These are phyloP conservation scores for Bombus pyrosoma DNA, from an alignment of 1,140 invertebrate genomes.

Conservation along the genomic window DNA sequence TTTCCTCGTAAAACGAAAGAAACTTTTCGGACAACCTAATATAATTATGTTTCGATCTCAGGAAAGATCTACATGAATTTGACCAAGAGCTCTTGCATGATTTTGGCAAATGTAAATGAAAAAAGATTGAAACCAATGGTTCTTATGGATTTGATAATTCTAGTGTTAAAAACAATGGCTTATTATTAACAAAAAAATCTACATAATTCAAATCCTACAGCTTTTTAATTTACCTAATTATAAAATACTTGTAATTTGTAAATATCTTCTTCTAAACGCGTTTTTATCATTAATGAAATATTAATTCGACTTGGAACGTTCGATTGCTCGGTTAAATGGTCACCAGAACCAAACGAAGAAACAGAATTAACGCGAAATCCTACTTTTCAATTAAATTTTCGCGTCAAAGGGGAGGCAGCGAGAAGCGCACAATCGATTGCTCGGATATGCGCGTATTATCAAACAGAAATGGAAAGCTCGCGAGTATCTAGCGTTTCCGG, in stretches of 20 bases:
- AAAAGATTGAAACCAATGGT: too few species aligned
- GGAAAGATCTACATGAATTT: too few species aligned
- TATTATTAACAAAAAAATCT: too few species aligned
- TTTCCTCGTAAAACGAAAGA: too few species aligned
- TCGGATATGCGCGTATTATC: slow-evolving; percentile 3
- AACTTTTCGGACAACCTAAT: too few species aligned
- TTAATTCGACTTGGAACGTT: not conserved
- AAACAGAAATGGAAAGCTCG: slow-evolving; percentile 4
- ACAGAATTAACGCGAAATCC: not conserved
- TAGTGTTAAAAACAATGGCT: too few species aligned
- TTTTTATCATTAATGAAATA: not conserved
- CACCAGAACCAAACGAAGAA: not conserved
- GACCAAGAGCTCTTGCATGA: too few species aligned
- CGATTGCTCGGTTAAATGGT: not conserved
- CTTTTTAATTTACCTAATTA: too few species aligned
- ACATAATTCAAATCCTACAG: too few species aligned
- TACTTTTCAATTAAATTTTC: slow-evolving; percentile 13
- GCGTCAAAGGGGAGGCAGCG: not conserved
- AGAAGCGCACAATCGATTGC: slow-evolving; percentile 25
- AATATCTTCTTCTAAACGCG: not conserved
- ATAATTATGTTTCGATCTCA: too few species aligned
- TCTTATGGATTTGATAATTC: too few species aligned
- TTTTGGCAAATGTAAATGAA: too few species aligned
- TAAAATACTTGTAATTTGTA: not conserved
- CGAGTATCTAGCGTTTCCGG: not conserved